phyloP scores from a whole-genome alignment of 2,797 vertebrate genomes.

The Basileuterus tristriatus region DNA sequence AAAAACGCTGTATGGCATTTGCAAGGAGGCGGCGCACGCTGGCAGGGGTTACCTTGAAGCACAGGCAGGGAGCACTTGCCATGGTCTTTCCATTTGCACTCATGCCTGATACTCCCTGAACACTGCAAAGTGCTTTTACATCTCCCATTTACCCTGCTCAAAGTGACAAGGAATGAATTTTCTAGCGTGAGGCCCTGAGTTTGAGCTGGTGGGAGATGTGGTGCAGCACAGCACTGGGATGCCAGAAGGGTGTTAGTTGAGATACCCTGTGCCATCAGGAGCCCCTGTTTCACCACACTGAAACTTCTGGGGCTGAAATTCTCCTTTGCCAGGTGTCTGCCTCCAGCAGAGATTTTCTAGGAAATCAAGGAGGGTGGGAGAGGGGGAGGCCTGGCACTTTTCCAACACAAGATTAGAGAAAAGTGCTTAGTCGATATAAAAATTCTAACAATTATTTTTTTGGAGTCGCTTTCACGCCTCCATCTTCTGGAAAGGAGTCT shows the following conservation, averaged over 20 bases:
- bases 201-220: neutral
- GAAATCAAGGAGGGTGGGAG: conserved; percentile 16
- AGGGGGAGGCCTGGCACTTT: neutral
- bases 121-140: neutral
- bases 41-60: conserved; percentile 26
- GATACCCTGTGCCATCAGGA: neutral
- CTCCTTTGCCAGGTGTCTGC: conserved; percentile 22
- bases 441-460: conserved; percentile 15
- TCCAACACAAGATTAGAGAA: conserved; percentile 39
- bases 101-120: neutral
- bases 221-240: neutral
- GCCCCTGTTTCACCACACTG: neutral
- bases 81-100: neutral
- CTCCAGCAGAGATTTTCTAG: conserved; percentile 27
- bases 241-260: neutral
- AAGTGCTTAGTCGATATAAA: conserved; percentile 29
- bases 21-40: neutral
- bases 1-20: conserved; percentile 57
- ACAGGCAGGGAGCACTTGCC: neutral
- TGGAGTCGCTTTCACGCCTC: neutral
- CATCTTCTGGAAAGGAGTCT: conserved; percentile 18
- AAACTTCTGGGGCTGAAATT: neutral
- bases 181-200: neutral
- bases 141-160: neutral
- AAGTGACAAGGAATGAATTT: neutral